These are phyloP conservation scores for Lithophane socia DNA, from an alignment of 2,888 invertebrate genomes.

Conservation along the genomic window DNA sequence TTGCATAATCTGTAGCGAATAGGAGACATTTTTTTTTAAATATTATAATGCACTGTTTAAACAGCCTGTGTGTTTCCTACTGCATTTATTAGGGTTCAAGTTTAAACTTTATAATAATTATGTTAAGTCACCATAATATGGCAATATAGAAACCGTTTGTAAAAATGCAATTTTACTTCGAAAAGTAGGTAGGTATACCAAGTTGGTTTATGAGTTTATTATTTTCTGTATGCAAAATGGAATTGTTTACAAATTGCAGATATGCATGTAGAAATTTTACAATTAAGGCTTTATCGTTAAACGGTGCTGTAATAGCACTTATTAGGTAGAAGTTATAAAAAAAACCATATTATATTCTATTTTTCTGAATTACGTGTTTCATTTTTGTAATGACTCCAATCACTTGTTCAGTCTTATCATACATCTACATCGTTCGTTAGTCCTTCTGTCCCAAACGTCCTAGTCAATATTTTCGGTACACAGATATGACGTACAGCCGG, in stretches of 20 bases:
- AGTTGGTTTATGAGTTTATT: too few species aligned
- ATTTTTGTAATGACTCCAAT: not conserved
- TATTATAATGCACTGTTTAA: not conserved
- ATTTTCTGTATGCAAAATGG: not conserved
- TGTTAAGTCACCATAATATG: not conserved
- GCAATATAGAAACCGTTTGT: not conserved
- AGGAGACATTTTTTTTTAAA: constrained; percentile 1
- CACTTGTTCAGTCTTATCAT: constrained; percentile 15
- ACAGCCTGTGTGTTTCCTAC: not conserved
- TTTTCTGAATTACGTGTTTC: not conserved
- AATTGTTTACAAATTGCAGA: too few species aligned
- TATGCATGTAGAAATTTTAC: too few species aligned
- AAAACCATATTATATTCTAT: not conserved
- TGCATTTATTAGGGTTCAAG: not conserved
- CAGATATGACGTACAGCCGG: not conserved
- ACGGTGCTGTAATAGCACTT: not conserved
- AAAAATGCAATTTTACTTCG: not conserved
- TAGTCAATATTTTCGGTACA: constrained; percentile 27
- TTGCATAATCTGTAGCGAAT: constrained; percentile 40
- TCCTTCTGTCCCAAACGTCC: constrained; percentile 35
- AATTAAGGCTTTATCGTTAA: too few species aligned
- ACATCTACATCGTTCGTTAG: constrained; percentile 36
- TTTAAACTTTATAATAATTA: not conserved
- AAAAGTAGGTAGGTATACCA: too few species aligned
- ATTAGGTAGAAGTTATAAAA: not conserved